Conservation (phyloP, 1,140 invertebrate species). For the Drosophila bocqueti region DNA sequence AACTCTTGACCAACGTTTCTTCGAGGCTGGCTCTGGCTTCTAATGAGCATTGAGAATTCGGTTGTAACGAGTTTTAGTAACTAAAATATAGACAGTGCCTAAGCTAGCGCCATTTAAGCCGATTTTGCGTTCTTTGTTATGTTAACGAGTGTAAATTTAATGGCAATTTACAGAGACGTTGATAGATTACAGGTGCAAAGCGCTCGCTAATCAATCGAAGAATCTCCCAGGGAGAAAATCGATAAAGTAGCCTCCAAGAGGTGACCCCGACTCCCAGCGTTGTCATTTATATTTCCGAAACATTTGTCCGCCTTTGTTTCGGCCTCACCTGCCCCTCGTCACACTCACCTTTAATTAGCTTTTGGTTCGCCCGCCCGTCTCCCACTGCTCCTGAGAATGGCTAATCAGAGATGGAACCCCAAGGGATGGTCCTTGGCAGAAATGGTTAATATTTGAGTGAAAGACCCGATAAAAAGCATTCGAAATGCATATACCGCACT, state of each 20-base stretch:
- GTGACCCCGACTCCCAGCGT: slow-evolving; percentile 10
- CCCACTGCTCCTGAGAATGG: slow-evolving; percentile 8
- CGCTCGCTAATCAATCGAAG: slow-evolving; percentile 39
- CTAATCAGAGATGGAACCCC: slow-evolving; percentile 24
- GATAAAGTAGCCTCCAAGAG: slow-evolving; percentile 6
- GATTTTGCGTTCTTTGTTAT: slow-evolving; percentile 39
- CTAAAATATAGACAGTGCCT: slow-evolving; percentile 47
- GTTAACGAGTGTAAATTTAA: slow-evolving; percentile 47
- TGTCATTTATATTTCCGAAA: slow-evolving; percentile 46
- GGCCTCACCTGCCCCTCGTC: slow-evolving; percentile 1
- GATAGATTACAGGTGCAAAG: slow-evolving; percentile 48
- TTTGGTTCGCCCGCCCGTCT: not conserved
- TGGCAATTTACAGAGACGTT: slow-evolving; percentile 28
- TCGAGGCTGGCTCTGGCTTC: slow-evolving; percentile 11
- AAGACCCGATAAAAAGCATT: slow-evolving; percentile 60
- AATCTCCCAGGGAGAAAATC: slow-evolving; percentile 24
- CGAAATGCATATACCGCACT: slow-evolving; percentile 60
- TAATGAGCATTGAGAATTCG: slow-evolving; percentile 58
- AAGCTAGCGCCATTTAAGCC: slow-evolving; percentile 48
- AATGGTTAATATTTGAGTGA: slow-evolving; percentile 57
- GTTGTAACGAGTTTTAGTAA: slow-evolving; percentile 73
- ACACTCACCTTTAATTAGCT: slow-evolving; percentile 53
- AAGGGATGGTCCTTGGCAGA: slow-evolving; percentile 15
- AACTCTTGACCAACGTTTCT: slow-evolving; percentile 4
- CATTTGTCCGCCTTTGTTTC: slow-evolving; percentile 38